Evolutionary conservation across 2,797 vertebrate species (phyloP).

Genomic region (Acanthurus tractus): DNA sequence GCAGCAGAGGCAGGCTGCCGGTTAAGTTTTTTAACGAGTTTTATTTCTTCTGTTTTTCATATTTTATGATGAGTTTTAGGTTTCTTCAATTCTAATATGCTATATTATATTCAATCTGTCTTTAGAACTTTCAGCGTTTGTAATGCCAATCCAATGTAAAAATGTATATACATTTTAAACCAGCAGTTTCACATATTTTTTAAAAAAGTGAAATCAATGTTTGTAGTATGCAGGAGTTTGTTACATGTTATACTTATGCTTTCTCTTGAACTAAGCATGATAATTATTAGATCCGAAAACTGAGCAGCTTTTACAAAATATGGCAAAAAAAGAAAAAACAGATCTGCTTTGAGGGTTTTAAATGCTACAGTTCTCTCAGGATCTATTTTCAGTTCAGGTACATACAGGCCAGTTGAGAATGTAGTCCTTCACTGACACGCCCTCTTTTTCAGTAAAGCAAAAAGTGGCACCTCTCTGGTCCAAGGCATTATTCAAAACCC

Average conservation of each 20-base stretch:
- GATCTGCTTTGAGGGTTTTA: too few relatives aligned
- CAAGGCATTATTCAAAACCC: background rate
- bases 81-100: background rate
- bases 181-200: background rate
- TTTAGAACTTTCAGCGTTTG: too few relatives aligned
- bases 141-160: too few relatives aligned
- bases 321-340: too few relatives aligned
- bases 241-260: background rate
- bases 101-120: slow-evolving; percentile 74
- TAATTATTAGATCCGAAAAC: too few relatives aligned
- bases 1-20: background rate
- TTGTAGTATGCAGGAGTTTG: background rate
- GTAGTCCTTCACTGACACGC: background rate
- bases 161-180: background rate
- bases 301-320: too few relatives aligned
- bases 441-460: too few relatives aligned
- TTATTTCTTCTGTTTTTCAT: too few relatives aligned
- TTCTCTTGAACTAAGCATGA: background rate
- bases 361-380: too few relatives aligned
- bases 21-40: background rate
- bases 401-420: background rate
- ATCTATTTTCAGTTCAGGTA: background rate
- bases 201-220: background rate
- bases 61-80: background rate
- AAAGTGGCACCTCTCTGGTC: background rate